A percentile compares a stretch with the other conserved stretches of the same genome.
Evolutionary conservation across 2,888 invertebrate species (phyloP).

Genomic region (Drosophila lacicola): DNA sequence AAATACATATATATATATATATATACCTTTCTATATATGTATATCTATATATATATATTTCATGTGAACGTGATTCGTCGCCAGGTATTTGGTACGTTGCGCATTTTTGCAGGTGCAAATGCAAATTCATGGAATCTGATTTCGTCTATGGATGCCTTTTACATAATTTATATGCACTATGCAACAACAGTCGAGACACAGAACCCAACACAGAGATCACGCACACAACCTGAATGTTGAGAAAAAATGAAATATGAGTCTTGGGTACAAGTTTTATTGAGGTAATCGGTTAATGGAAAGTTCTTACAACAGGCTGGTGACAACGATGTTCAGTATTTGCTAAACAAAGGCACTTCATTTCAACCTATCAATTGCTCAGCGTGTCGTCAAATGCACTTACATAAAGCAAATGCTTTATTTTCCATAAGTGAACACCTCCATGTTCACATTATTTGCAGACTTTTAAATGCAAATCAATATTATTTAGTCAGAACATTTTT

Average conservation of each 20-base stretch:
- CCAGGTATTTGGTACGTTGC: slow-evolving; percentile 43
- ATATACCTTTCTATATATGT: background rate
- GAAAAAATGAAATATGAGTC: slow-evolving; percentile 28
- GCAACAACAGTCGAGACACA: slow-evolving; percentile 43
- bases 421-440: no score
- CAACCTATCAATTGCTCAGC: background rate
- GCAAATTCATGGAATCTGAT: slow-evolving; percentile 71
- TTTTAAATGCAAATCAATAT: no score
- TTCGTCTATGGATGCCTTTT: slow-evolving; percentile 61
- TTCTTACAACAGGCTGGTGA: slow-evolving; percentile 1
- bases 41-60: slow-evolving; percentile 10
- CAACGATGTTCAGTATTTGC: slow-evolving; percentile 4
- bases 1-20: slow-evolving; percentile 18
- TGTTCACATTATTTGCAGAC: no score
- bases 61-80: slow-evolving; percentile 70
- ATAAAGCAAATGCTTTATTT: no score
- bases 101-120: slow-evolving; percentile 73
- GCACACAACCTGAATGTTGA: slow-evolving; percentile 7
- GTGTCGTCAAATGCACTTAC: no score
- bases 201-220: slow-evolving; percentile 1
- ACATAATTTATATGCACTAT: slow-evolving; percentile 69
- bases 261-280: slow-evolving; percentile 15
- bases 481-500: no score
- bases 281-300: slow-evolving; percentile 23
- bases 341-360: background rate